Percentiles rank a stretch among this genome's conserved stretches.
Evolutionary conservation across 2,888 invertebrate genomes (phyloP).

Genomic region (Chloroclysta siterata): DNA sequence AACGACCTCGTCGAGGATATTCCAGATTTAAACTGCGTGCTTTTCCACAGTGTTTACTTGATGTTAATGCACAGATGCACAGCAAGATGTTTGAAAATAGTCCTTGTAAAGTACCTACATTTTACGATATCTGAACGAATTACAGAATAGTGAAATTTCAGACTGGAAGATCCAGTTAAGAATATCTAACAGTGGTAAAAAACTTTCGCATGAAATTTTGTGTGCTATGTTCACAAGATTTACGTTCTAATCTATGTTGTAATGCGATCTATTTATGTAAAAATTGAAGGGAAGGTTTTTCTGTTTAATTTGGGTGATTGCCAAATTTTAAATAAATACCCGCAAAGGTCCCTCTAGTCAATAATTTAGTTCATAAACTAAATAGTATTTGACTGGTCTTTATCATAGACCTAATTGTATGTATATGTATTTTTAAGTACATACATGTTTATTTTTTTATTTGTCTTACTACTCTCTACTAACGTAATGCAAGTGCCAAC

Average conservation of each 20-base stretch:
- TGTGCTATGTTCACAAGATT: neutral
- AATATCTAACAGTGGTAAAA: neutral
- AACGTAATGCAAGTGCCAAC: slow-evolving; percentile 79
- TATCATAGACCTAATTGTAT: slow-evolving; percentile 1
- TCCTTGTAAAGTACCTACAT: neutral
- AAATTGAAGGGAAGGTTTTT: no score
- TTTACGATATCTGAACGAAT: neutral
- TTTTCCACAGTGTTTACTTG: neutral
- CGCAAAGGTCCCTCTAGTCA: neutral
- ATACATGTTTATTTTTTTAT: slow-evolving; percentile 29
- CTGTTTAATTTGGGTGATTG: neutral
- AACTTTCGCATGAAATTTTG: neutral
- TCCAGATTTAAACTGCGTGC: neutral
- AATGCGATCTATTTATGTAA: no score
- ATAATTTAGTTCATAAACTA: neutral
- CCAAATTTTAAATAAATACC: neutral
- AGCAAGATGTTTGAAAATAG: neutral
- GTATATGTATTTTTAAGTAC: neutral
- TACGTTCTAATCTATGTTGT: neutral
- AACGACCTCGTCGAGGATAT: slow-evolving; percentile 6
- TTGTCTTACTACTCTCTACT: slow-evolving; percentile 37
- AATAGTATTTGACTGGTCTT: neutral
- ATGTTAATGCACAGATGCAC: neutral
- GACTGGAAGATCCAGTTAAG: neutral
- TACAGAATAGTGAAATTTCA: neutral